phyloP scores from a whole-genome alignment of 2,888 invertebrate genomes.

The Pollenia angustigena region DNA sequence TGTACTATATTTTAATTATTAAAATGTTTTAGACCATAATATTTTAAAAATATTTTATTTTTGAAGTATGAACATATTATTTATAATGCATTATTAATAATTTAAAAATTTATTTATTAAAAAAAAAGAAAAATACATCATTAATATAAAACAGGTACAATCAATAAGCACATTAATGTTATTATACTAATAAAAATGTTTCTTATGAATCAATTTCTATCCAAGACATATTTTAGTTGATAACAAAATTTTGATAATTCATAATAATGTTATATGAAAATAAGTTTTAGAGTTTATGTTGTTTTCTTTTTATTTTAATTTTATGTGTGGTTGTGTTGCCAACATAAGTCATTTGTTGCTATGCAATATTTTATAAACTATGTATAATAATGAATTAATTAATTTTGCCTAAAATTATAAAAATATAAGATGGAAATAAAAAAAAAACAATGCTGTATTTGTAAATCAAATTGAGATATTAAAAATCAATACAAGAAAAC shows the following conservation, averaged over 20 bases:
- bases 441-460: not conserved
- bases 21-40: too few relatives aligned
- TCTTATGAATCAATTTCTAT: slow-evolving; percentile 5
- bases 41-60: too few relatives aligned
- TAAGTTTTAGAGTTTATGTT: slow-evolving; percentile 4
- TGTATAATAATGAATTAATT: slow-evolving; percentile 28
- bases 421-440: not conserved
- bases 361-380: slow-evolving; percentile 64
- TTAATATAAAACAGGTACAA: slow-evolving; percentile 26
- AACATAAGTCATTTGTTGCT: slow-evolving; percentile 67
- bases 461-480: too few relatives aligned
- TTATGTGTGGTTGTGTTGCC: slow-evolving; percentile 41
- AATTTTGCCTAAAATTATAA: slow-evolving; percentile 31
- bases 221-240: slow-evolving; percentile 8
- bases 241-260: slow-evolving; percentile 12
- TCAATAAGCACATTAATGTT: slow-evolving; percentile 19
- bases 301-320: slow-evolving; percentile 10
- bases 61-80: not conserved
- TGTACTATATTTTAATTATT: too few relatives aligned
- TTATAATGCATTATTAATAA: not conserved
- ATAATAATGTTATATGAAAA: slow-evolving; percentile 7
- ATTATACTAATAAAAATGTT: not conserved
- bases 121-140: not conserved
- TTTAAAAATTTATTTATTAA: too few relatives aligned
- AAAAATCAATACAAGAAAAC: too few relatives aligned